Percentiles rank a stretch among this genome's conserved stretches.
These are phyloP conservation scores for Pelobates fuscus DNA, from an alignment of 2,113 vertebrate species.

Conservation along the genomic window DNA sequence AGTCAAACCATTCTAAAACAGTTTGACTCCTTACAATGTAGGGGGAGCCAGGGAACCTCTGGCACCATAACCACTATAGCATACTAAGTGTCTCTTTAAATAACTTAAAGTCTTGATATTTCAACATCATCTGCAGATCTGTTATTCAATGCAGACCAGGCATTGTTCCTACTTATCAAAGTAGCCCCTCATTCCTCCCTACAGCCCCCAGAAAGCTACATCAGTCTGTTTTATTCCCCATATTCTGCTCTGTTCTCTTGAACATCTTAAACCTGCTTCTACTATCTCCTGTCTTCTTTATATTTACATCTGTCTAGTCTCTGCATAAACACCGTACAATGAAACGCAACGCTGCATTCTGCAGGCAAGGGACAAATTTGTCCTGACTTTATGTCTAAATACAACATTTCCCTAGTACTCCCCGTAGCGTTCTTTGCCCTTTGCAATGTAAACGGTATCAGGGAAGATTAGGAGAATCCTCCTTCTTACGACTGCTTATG, in stretches of 20 bases:
- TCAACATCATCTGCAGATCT: too few species aligned
- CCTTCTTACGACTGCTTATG: constrained; percentile 39
- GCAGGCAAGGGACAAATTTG: constrained; percentile 43
- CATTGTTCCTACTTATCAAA: too few species aligned
- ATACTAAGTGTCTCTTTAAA: too few species aligned
- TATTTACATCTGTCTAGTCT: constrained; percentile 10
- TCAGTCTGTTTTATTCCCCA: too few species aligned
- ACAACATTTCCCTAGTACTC: constrained; percentile 48
- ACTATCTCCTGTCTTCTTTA: not conserved
- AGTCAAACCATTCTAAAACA: too few species aligned
- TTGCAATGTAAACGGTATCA: constrained; percentile 47
- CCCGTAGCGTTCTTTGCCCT: constrained; percentile 43
- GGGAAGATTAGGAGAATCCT: constrained; percentile 43
- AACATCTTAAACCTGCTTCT: not conserved
- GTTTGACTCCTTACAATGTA: too few species aligned
- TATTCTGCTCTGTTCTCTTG: not conserved
- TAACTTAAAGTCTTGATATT: too few species aligned
- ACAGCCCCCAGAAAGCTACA: too few species aligned
- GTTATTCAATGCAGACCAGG: too few species aligned
- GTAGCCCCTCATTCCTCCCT: too few species aligned
- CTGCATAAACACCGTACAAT: constrained; percentile 5
- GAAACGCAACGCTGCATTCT: constrained; percentile 7
- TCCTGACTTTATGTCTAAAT: constrained; percentile 47
- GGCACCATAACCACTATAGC: too few species aligned
- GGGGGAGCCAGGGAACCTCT: too few species aligned